Evolutionary conservation across 2,113 vertebrate species (phyloP).

Genomic region (Perognathus longimembris): DNA sequence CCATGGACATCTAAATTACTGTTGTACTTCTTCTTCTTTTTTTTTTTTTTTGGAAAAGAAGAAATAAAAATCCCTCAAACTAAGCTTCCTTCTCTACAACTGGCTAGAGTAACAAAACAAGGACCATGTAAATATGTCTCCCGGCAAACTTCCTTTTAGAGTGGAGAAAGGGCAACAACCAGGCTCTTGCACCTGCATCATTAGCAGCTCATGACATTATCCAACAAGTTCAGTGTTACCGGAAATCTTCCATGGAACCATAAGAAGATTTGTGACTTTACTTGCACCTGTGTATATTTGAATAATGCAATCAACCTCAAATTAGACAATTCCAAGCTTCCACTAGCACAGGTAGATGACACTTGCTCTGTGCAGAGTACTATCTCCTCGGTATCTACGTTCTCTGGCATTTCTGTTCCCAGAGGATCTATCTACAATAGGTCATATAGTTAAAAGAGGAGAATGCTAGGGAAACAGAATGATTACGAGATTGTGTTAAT

Average conservation of each 20-base stretch:
- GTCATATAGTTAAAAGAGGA: not conserved
- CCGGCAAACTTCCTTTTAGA: not conserved
- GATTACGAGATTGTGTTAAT: not conserved
- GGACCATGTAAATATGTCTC: not conserved
- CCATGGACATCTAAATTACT: not conserved
- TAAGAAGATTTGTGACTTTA: not conserved
- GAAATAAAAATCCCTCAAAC: not conserved
- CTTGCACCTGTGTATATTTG: conserved; percentile 52
- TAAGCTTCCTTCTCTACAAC: conserved; percentile 1
- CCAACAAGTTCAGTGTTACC: not conserved
- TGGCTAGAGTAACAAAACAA: not conserved
- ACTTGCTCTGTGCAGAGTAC: not conserved
- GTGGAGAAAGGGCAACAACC: not conserved
- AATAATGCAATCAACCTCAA: conserved; percentile 39
- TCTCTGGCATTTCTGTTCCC: not conserved
- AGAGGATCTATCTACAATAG: not conserved
- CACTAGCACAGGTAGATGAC: not conserved
- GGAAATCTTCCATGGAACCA: not conserved
- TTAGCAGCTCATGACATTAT: not conserved
- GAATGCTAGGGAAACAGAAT: not conserved
- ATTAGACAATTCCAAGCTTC: conserved; percentile 24
- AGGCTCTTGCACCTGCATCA: not conserved
- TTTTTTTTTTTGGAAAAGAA: conserved; percentile 4
- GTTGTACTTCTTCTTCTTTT: no score
- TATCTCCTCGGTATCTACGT: not conserved